Percentiles rank a stretch among this genome's conserved stretches.
These are phyloP conservation scores for Hypena proboscidalis DNA, from an alignment of 2,888 invertebrate species.

Conservation along the genomic window DNA sequence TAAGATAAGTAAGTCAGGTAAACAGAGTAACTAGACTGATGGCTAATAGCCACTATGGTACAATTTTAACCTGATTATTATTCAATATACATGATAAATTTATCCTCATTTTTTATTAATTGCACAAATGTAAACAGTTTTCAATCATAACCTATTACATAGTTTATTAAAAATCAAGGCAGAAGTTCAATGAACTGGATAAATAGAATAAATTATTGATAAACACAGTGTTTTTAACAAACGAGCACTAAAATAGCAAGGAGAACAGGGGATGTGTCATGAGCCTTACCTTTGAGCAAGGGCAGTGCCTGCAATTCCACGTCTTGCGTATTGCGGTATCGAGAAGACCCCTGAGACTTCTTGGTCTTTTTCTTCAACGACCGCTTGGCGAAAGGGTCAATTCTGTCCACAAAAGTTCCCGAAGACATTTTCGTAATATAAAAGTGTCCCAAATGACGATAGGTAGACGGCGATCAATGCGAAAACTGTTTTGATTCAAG, in stretches of 20 bases:
- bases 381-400: constrained; percentile 99
- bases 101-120: too few species aligned
- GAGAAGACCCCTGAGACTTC: constrained; percentile 99
- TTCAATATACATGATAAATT: constrained; percentile 5
- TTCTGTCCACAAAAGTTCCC: constrained; percentile 98
- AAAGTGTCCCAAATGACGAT: constrained; percentile 82
- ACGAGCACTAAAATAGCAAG: constrained; percentile 5
- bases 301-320: constrained; percentile 98
- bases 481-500: constrained; percentile 80
- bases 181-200: constrained; percentile 52
- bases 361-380: constrained; percentile 99
- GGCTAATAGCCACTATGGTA: not conserved
- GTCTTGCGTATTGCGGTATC: constrained; percentile 99
- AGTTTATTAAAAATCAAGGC: constrained; percentile 37
- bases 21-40: not conserved
- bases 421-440: constrained; percentile 87
- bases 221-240: constrained; percentile 6
- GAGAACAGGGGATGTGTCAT: constrained; percentile 12
- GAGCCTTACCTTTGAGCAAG: constrained; percentile 95
- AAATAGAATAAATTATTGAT: constrained; percentile 18
- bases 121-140: constrained; percentile 32
- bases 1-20: constrained; percentile 3
- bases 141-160: constrained; percentile 42
- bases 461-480: constrained; percentile 81
- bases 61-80: not conserved